A percentile compares a stretch with the other conserved stretches of the same genome.
Evolutionary conservation across 2,888 invertebrate genomes (phyloP).

Genomic region (Drosophila vallismaia): DNA sequence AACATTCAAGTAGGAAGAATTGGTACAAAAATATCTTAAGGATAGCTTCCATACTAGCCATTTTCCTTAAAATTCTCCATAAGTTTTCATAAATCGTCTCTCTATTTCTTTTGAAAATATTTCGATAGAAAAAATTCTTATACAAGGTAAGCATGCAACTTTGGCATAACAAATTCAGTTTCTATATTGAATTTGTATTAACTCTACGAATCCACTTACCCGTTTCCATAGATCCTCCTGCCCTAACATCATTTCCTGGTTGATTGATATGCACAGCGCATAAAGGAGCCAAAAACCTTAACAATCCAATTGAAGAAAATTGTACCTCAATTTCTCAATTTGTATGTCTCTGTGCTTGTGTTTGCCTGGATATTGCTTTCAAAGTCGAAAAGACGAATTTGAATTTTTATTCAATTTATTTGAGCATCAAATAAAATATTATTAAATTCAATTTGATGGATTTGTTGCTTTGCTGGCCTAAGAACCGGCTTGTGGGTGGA

Average conservation of each 20-base stretch:
- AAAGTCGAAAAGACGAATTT: conserved; percentile 31
- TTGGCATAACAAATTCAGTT: conserved; percentile 25
- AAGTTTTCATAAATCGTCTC: neutral
- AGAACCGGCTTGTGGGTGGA: neutral
- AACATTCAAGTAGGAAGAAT: conserved; percentile 5
- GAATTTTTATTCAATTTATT: conserved; percentile 45
- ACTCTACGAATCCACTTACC: conserved; percentile 8
- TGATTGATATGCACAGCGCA: conserved; percentile 51
- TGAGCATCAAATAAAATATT: conserved; percentile 40
- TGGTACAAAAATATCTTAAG: conserved; percentile 4
- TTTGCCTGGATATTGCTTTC: conserved; percentile 20
- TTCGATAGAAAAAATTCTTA: neutral
- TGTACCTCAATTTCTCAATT: conserved; percentile 25
- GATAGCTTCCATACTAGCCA: neutral
- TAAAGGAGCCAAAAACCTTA: conserved; percentile 39
- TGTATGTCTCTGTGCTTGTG: neutral
- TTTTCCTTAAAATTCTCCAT: too few relatives aligned
- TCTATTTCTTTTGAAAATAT: neutral
- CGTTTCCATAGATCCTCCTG: neutral
- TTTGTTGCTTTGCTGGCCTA: conserved; percentile 27
- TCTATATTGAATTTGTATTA: conserved; percentile 24
- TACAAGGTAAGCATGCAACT: neutral
- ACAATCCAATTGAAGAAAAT: conserved; percentile 44
- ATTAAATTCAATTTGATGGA: conserved; percentile 55
- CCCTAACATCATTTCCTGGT: neutral